Evolutionary conservation across 2,113 vertebrate species (phyloP), one percentile per base, ranked within the genome.

Genomic region (Sinosuthora webbiana): DNA sequence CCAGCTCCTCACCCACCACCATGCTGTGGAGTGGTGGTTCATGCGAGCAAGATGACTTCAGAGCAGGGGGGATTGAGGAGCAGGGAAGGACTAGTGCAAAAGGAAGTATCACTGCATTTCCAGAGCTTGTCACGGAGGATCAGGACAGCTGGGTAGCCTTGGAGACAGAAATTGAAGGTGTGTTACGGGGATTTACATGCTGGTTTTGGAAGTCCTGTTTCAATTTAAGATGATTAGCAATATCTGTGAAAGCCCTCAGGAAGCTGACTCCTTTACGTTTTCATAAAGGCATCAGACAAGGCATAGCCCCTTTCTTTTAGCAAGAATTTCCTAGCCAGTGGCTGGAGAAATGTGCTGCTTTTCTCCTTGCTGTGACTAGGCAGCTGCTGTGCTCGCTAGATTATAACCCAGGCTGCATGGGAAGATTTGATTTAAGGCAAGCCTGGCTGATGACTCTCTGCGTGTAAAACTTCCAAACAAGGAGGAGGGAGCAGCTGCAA

Each of bases 401-500:
- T 95, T 91, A 84, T 74, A 89, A 74, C 75, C 84, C 88, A 84
- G 86, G 85, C 95, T 94, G 75, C 92, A 94, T 75, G 90, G 84
- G 82, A 96, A 95, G 85, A 90, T 92, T 93, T 94, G 83, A 92
- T 96, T 94, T 95, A 95, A 93, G 93, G 90, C 94, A 89, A 95
- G 83, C 60, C 93, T 94, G 85, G 83, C 88, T 96, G 90, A 94
- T 95, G 93, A 94, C 73, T 94, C 80, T 88, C 83, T 74, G 82
- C 71, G n/a, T 93, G 63, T 82, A 95, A 93, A 96, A 97, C 87
- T 97, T 96, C 95, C 83, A 96, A 95, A 95, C 79, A 94, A 94
- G 92, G 95, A 95, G 93, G 92, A 95, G 87, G 89, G 94, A 94
- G 85, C 94, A 95, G 93, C 93, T 96, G 96, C 95, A 96, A 97